phyloP scores from a whole-genome alignment of 2,797 vertebrate species.

The Acanthis flammea region DNA sequence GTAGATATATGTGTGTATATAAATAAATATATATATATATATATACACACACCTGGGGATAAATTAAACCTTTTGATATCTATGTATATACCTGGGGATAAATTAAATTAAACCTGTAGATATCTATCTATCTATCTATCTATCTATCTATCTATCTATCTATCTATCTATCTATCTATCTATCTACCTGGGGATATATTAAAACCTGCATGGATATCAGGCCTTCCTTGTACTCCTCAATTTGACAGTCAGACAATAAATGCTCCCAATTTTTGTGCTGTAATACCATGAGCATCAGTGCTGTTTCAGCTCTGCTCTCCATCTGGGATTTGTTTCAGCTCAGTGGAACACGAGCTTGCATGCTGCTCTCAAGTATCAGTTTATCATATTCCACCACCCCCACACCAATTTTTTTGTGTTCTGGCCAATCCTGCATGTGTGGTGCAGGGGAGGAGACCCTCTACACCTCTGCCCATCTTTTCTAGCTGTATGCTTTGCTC shows the following conservation, averaged over 20 bases:
- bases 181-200: not conserved
- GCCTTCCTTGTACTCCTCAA: not conserved
- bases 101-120: too few species aligned
- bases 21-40: too few species aligned
- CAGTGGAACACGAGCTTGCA: not conserved
- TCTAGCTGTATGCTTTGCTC: not conserved
- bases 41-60: too few species aligned
- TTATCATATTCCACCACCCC: not conserved
- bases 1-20: too few species aligned
- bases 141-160: too few species aligned
- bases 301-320: not conserved
- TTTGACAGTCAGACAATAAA: not conserved
- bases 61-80: too few species aligned
- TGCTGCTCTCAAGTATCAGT: not conserved
- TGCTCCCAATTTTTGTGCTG: not conserved
- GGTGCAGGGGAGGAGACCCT: not conserved
- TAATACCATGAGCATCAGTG: not conserved
- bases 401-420: not conserved
- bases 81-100: too few species aligned
- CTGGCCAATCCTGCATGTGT: not conserved
- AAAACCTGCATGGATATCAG: not conserved
- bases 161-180: too few species aligned
- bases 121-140: too few species aligned
- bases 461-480: not conserved
- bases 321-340: not conserved